These are phyloP conservation scores for Dipodomys spectabilis DNA, from an alignment of 2,113 vertebrate species.

Conservation along the genomic window DNA sequence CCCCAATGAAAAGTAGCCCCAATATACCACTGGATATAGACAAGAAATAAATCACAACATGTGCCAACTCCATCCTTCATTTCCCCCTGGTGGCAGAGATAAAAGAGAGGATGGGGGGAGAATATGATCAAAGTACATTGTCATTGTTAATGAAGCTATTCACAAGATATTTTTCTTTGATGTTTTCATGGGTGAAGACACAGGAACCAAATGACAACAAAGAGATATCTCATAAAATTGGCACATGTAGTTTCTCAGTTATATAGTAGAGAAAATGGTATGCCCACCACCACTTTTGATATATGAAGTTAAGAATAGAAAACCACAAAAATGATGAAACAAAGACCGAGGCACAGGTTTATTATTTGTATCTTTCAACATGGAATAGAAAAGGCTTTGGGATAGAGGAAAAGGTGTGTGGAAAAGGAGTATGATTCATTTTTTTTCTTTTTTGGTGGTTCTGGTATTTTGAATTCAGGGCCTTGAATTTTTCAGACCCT, in stretches of 20 bases:
- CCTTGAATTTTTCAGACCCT: too few species aligned
- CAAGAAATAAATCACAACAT: slow-evolving; percentile 26
- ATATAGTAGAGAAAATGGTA: neutral
- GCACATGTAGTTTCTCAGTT: slow-evolving; percentile 27
- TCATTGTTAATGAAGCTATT: neutral
- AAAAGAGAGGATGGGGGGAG: too few species aligned
- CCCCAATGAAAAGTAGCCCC: neutral
- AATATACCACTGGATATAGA: neutral
- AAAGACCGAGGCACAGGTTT: slow-evolving; percentile 10
- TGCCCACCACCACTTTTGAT: neutral
- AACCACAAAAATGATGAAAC: slow-evolving; percentile 10
- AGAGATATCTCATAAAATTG: neutral
- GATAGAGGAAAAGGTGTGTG: neutral
- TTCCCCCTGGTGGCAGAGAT: too few species aligned
- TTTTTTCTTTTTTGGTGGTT: too few species aligned
- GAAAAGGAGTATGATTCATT: slow-evolving; percentile 17
- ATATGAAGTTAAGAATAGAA: slow-evolving; percentile 11
- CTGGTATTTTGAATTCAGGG: too few species aligned
- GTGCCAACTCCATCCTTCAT: neutral
- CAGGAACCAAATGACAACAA: slow-evolving; percentile 4
- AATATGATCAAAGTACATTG: too few species aligned
- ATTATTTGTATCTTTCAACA: slow-evolving; percentile 23
- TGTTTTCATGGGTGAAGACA: neutral
- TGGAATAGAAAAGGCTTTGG: neutral
- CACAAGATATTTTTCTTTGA: slow-evolving; percentile 9